phyloP scores from a whole-genome alignment of 2,797 vertebrate genomes.

The Oreochromis mossambicus region DNA sequence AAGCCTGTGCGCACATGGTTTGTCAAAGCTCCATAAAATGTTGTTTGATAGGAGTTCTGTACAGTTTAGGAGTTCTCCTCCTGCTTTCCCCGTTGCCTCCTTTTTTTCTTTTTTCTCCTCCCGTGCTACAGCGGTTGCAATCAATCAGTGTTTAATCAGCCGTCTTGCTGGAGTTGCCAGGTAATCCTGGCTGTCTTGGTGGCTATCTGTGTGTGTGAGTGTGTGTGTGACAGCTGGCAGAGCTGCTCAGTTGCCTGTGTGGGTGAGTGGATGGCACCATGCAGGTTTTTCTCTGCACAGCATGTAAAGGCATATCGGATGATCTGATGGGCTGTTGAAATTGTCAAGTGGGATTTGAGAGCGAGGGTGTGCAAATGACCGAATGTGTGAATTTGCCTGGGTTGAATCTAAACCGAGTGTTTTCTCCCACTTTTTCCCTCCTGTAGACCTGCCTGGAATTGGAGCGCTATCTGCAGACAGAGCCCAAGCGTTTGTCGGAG shows the following conservation, averaged over 20 bases:
- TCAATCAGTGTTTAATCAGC: constrained; percentile 75
- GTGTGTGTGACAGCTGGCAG: constrained; percentile 52
- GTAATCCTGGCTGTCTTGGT: constrained; percentile 65
- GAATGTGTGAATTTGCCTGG: not conserved
- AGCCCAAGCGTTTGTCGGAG: constrained; percentile 91
- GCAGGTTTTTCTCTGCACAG: constrained; percentile 17
- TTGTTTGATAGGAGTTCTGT: constrained; percentile 59
- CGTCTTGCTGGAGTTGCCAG: constrained; percentile 70
- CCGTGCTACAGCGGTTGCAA: constrained; percentile 53
- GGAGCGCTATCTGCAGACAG: constrained; percentile 97
- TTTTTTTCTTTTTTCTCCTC: constrained; percentile 38
- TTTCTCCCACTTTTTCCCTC: not conserved
- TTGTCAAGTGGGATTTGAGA: constrained; percentile 41
- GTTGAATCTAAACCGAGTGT: constrained; percentile 8
- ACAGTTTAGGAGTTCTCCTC: constrained; percentile 51
- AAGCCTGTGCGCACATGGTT: constrained; percentile 41
- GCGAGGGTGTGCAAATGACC: not conserved
- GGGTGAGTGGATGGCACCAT: constrained; percentile 39
- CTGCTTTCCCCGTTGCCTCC: constrained; percentile 12
- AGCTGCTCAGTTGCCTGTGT: constrained; percentile 40
- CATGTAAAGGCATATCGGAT: constrained; percentile 23
- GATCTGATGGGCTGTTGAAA: constrained; percentile 45
- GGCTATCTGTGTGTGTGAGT: constrained; percentile 29
- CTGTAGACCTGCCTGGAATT: constrained; percentile 93
- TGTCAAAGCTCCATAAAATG: constrained; percentile 62